Evolutionary conservation across 2,888 invertebrate genomes (phyloP).

Genomic region (Nomada hirtipes): DNA sequence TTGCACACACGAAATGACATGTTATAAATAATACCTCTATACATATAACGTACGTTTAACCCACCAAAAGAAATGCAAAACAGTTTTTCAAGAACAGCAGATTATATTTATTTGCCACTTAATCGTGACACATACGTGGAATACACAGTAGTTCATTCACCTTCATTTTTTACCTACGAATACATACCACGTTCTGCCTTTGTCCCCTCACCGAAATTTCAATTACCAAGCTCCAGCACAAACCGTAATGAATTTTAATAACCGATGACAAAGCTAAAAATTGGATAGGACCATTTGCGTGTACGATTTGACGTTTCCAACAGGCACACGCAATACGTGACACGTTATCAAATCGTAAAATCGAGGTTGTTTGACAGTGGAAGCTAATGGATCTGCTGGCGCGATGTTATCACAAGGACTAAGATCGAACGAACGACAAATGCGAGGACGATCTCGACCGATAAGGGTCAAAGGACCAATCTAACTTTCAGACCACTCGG

Average conservation of each 20-base stretch:
- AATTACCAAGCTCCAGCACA: neutral
- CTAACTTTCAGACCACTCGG: slow-evolving; percentile 1
- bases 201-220: neutral
- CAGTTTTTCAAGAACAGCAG: too few species aligned
- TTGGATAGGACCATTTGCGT: neutral
- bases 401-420: slow-evolving; percentile 52
- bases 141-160: neutral
- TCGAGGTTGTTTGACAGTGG: slow-evolving; percentile 7
- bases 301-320: neutral
- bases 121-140: neutral
- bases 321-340: slow-evolving; percentile 14
- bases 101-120: too few species aligned
- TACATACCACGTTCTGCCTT: too few species aligned
- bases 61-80: too few species aligned
- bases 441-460: slow-evolving; percentile 42
- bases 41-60: too few species aligned
- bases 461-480: slow-evolving; percentile 51
- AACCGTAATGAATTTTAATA: neutral
- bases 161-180: neutral
- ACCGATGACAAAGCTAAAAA: neutral
- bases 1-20: too few species aligned
- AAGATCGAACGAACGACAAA: slow-evolving; percentile 52
- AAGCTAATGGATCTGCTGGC: slow-evolving; percentile 52
- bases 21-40: too few species aligned
- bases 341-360: slow-evolving; percentile 37